Conservation (phyloP, 2,888 invertebrate species). For the Troilus luridus region DNA sequence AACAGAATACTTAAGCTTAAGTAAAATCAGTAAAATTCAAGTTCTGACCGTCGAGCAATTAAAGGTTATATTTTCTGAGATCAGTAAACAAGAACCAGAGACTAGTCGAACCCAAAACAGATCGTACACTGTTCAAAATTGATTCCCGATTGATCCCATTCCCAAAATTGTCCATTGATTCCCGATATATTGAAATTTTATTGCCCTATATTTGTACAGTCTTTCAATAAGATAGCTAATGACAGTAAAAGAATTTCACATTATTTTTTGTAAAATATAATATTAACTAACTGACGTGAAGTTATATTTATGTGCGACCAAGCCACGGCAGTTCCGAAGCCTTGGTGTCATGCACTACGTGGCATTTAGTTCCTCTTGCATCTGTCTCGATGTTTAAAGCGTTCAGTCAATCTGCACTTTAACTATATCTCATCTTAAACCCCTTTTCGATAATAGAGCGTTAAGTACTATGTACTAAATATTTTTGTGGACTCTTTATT, state of each 20-base stretch:
- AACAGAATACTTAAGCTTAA: too few species aligned
- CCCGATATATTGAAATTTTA: neutral
- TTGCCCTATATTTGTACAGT: neutral
- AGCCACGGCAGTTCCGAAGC: neutral
- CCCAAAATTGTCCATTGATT: neutral
- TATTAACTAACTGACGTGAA: neutral
- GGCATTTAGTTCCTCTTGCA: neutral
- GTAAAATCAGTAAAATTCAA: too few species aligned
- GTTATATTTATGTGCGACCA: neutral
- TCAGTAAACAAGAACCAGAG: too few species aligned
- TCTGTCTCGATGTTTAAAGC: neutral
- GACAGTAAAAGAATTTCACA: neutral
- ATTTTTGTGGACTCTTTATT: too few species aligned
- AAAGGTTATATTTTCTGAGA: too few species aligned
- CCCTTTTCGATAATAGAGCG: too few species aligned
- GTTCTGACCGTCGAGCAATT: too few species aligned
- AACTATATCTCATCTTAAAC: neutral
- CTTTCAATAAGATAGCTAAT: neutral
- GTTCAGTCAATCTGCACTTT: neutral
- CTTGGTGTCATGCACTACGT: neutral
- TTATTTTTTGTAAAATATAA: neutral
- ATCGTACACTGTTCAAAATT: too few species aligned
- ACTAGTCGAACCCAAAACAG: too few species aligned
- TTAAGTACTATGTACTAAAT: too few species aligned
- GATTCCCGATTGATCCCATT: too few species aligned